A percentile compares a stretch with the other conserved stretches of the same genome.
phyloP scores from a whole-genome alignment of 1,140 invertebrate genomes.

The Thereuonema tuberculata region DNA sequence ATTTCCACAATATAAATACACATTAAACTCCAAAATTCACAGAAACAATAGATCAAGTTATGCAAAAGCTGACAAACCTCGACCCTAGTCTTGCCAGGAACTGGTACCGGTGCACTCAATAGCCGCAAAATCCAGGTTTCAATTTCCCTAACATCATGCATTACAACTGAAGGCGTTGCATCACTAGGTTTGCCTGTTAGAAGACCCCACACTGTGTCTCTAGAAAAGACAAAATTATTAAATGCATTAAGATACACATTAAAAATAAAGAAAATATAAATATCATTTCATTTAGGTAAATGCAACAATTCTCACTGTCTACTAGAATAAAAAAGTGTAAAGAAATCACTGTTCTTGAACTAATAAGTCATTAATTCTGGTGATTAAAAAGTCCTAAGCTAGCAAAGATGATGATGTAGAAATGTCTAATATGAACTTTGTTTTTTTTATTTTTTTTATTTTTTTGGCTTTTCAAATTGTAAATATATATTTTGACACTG shows the following conservation, averaged over 20 bases:
- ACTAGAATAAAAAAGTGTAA: too few relatives aligned
- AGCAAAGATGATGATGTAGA: too few relatives aligned
- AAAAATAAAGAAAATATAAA: constrained; percentile 5
- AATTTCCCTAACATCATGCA: constrained; percentile 93
- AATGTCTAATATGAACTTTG: too few relatives aligned
- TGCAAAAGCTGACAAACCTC: too few relatives aligned
- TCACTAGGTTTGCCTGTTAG: constrained; percentile 56
- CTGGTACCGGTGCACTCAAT: constrained; percentile 90
- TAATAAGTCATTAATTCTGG: too few relatives aligned
- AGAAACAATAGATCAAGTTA: too few relatives aligned
- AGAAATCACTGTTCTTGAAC: too few relatives aligned
- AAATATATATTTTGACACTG: too few relatives aligned
- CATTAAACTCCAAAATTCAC: not conserved
- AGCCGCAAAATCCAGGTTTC: constrained; percentile 96
- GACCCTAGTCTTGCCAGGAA: constrained; percentile 88
- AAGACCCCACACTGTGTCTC: constrained; percentile 85
- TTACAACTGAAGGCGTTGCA: constrained; percentile 58
- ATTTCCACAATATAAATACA: constrained; percentile 8
- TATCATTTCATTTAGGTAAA: constrained; percentile 7
- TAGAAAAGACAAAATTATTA: constrained; percentile 31
- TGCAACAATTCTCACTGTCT: not conserved
- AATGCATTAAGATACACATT: not conserved
- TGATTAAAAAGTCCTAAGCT: too few relatives aligned
- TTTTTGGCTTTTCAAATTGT: too few relatives aligned
- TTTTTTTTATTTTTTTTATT: too few relatives aligned